Base-by-base conservation (phyloP, 2,797 vertebrate species). In the Perodicticus potto region DNA sequence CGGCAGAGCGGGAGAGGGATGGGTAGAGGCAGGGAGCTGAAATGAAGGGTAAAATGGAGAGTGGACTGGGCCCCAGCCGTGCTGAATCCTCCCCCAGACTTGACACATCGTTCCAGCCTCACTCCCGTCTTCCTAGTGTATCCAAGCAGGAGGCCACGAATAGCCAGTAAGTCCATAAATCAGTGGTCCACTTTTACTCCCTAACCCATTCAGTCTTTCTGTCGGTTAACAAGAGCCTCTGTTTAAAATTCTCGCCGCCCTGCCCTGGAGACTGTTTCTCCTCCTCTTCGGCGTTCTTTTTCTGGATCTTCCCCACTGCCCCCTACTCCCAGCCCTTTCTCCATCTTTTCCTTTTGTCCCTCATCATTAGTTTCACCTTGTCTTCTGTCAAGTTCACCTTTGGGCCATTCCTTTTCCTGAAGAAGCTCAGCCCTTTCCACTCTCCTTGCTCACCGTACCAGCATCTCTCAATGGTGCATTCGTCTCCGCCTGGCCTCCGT, bases 11-110 rank as follows among this genome's bases (percentile, higher is more conserved):
- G 16, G n/a, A 12, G 20, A 84, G 63, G 14, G 32, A 53, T 40
- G 37, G 20, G 45, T 85, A 55, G 32, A 91, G 45, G 55, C 32
- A 49, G 45, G 72, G 49, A 59, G 25, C 10, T 55, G 59, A 69
- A 29, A 81, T 1, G 1, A 61, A 20, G 4, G 59, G 40, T 32
- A 12, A 27, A 67, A 7, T 29, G 55, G 65, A 70, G 14, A 37
- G 67, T 25, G 67, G 40, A 13, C 23, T 3, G 9, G 45, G 69
- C 5, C 67, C 13, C 55, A 63, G 65, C 19, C 10, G 9, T 2
- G 34, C 8, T 0, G 19, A 55, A 14, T 25, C n/a, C 17, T 1
- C 0, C 22, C n/a, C 19, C 23, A 37, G 14, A n/a, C 32, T 1
- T 5, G 59, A 61, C 40, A 34, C 27, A 29, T 49, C 37, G 25